Conservation (phyloP, 1,140 invertebrate species). For the Acromyrmex charruanus region DNA sequence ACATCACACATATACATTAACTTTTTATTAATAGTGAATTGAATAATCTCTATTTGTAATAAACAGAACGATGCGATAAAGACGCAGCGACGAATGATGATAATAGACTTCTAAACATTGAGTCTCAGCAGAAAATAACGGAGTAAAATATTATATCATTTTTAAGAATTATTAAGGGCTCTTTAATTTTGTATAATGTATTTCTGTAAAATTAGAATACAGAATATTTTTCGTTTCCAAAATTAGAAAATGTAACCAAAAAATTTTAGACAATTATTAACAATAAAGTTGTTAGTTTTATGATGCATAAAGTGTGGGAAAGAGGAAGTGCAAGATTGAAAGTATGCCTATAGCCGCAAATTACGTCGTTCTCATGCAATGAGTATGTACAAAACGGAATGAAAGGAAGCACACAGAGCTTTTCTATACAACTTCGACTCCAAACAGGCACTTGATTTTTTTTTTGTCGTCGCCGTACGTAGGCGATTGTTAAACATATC, state of each 20-base stretch:
- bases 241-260: not conserved
- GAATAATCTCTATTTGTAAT: not conserved
- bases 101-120: not conserved
- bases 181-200: not conserved
- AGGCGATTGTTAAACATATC: conserved; percentile 44
- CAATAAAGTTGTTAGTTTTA: not conserved
- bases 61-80: not conserved
- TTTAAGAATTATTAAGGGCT: not conserved
- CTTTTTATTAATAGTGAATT: not conserved
- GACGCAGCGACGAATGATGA: not conserved
- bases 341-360: conserved; percentile 44
- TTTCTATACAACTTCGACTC: conserved; percentile 45
- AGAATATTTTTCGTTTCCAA: not conserved
- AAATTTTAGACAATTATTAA: not conserved
- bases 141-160: too few species aligned
- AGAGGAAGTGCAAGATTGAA: not conserved
- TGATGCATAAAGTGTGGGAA: not conserved
- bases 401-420: conserved; percentile 51
- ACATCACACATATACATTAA: not conserved
- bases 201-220: not conserved
- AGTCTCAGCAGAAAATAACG: not conserved
- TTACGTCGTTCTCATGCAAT: conserved; percentile 22
- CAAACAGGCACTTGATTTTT: conserved; percentile 36
- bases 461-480: conserved; percentile 39
- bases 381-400: conserved; percentile 47